Percentiles rank a stretch among this genome's conserved stretches.
phyloP scores from a whole-genome alignment of 1,140 invertebrate genomes.

The Drosophila parvula region DNA sequence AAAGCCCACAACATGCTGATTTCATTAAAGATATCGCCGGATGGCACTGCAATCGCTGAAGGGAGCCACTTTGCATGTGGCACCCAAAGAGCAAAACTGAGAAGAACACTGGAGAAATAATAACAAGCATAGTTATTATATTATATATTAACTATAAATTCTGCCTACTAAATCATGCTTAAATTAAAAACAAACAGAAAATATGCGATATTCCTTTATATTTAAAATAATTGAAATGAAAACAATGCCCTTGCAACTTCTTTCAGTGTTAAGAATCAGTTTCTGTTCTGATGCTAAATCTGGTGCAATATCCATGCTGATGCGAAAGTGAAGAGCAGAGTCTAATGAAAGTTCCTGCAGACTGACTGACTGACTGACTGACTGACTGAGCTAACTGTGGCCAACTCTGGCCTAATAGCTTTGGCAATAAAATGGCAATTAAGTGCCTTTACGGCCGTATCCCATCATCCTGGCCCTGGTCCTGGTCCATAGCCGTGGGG shows the following conservation, averaged over 20 bases:
- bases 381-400: conserved; percentile 23
- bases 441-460: conserved; percentile 72
- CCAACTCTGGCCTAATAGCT: conserved; percentile 61
- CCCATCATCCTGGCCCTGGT: conserved; percentile 26
- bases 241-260: background rate
- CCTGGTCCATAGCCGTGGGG: conserved; percentile 52
- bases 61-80: conserved; percentile 57
- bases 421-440: conserved; percentile 79
- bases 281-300: conserved; percentile 15
- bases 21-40: conserved; percentile 78
- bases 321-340: conserved; percentile 63
- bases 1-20: conserved; percentile 81
- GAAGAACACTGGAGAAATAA: conserved; percentile 5
- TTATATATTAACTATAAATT: no score
- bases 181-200: no score
- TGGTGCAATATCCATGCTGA: conserved; percentile 49
- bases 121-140: no score
- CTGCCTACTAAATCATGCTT: no score
- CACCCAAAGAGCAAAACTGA: conserved; percentile 18
- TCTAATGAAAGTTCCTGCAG: conserved; percentile 58
- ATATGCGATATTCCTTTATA: no score
- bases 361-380: conserved; percentile 8
- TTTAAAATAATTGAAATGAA: background rate
- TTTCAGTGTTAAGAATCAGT: conserved; percentile 8
- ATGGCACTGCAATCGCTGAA: conserved; percentile 53